Evolutionary conservation across 2,113 vertebrate species (phyloP).

Genomic region (Corythornis cristatus): DNA sequence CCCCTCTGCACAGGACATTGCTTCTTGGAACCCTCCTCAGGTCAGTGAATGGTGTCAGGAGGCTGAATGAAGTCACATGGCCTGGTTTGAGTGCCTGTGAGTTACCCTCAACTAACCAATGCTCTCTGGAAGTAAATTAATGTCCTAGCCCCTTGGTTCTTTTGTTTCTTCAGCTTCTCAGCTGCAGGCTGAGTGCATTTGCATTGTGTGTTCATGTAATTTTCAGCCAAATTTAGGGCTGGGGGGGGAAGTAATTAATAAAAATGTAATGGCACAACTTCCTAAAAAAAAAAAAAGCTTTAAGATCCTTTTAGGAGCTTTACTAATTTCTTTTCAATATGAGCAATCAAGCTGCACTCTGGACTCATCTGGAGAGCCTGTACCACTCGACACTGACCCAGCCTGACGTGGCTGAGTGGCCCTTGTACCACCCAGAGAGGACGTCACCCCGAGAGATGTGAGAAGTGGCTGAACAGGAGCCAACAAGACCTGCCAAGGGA

Average conservation of each 20-base stretch:
- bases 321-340: not conserved
- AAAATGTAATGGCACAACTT: not conserved
- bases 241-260: not conserved
- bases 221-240: not conserved
- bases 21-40: not conserved
- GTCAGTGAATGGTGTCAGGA: not conserved
- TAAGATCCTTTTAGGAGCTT: not conserved
- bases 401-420: not conserved
- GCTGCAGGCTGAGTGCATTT: not conserved
- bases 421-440: accelerated
- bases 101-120: not conserved
- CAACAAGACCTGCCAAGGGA: not conserved
- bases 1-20: not conserved
- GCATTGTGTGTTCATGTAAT: not conserved
- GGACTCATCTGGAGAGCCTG: not conserved
- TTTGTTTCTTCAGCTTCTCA: not conserved
- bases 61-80: accelerated
- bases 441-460: accelerated
- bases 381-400: not conserved
- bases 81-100: not conserved
- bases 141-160: not conserved
- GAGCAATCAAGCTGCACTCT: not conserved
- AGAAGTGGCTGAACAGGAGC: not conserved
- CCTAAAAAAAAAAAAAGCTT: not conserved
- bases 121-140: not conserved